phyloP scores from a whole-genome alignment of 2,888 invertebrate genomes.

The Agrotis ipsilon region DNA sequence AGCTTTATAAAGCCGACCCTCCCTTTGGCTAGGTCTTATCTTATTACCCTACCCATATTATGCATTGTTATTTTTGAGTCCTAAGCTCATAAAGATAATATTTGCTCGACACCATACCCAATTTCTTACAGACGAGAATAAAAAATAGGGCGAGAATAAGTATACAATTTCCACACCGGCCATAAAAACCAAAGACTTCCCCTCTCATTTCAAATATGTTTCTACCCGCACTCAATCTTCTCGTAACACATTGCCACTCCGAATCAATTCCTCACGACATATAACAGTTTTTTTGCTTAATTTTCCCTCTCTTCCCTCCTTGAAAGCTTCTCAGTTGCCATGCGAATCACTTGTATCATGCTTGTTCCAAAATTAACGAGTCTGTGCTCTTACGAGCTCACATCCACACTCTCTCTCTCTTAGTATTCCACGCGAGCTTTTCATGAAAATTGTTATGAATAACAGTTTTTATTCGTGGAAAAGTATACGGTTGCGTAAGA shows the following conservation, averaged over 20 bases:
- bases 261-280: conserved; percentile 70
- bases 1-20: not conserved
- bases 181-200: conserved; percentile 10
- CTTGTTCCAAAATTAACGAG: conserved; percentile 69
- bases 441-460: conserved; percentile 64
- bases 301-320: conserved; percentile 52
- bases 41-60: not conserved
- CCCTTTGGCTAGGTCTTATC: not conserved
- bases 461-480: conserved; percentile 51
- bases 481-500: conserved; percentile 52
- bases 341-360: conserved; percentile 61
- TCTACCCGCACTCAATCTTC: conserved; percentile 26
- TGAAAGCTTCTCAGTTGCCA: conserved; percentile 65
- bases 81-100: conserved; percentile 1
- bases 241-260: conserved; percentile 59
- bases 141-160: not conserved
- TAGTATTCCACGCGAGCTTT: conserved; percentile 56
- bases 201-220: conserved; percentile 15
- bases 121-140: not conserved
- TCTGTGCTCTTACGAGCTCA: conserved; percentile 30
- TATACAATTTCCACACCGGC: not conserved
- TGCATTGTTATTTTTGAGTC: not conserved
- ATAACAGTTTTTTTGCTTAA: conserved; percentile 71
- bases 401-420: conserved; percentile 33
- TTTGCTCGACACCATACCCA: not conserved